Percentiles rank a stretch among this genome's conserved stretches.
Evolutionary conservation across 2,888 invertebrate species (phyloP).

Genomic region (Crossocerus cetratus): DNA sequence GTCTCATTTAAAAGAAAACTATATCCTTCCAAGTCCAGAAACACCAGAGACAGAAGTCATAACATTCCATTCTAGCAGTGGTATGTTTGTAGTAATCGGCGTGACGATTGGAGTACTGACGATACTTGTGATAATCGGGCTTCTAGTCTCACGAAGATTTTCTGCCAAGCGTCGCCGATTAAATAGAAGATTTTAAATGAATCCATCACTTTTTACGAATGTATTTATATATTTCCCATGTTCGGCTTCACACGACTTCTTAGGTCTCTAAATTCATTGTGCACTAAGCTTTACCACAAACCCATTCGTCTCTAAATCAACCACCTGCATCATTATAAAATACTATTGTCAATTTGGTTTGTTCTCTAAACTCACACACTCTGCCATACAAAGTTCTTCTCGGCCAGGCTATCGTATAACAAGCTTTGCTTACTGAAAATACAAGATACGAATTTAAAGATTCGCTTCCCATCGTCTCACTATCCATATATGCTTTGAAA

Average conservation of each 20-base stretch:
- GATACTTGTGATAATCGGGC: conserved; percentile 62
- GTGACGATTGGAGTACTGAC: conserved; percentile 55
- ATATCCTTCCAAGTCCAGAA: conserved; percentile 46
- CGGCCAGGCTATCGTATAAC: no score
- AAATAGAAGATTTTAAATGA: conserved; percentile 67
- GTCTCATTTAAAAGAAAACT: conserved; percentile 45
- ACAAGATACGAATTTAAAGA: no score
- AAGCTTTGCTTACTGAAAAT: no score
- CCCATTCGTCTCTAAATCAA: no score
- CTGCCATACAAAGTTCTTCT: background rate
- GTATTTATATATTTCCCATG: conserved; percentile 8
- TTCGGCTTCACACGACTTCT: background rate
- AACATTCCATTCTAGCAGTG: conserved; percentile 60
- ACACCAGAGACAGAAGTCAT: conserved; percentile 42
- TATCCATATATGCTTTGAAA: no score
- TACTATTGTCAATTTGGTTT: no score
- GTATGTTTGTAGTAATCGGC: conserved; percentile 59
- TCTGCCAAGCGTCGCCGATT: conserved; percentile 53
- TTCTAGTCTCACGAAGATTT: conserved; percentile 60
- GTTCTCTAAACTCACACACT: background rate
- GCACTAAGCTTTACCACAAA: no score
- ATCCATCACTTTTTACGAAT: conserved; percentile 22
- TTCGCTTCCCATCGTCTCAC: no score
- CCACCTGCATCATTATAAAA: no score
- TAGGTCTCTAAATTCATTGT: background rate